Evolutionary conservation across 2,113 vertebrate species (phyloP).

Genomic region (Hippolais icterina): DNA sequence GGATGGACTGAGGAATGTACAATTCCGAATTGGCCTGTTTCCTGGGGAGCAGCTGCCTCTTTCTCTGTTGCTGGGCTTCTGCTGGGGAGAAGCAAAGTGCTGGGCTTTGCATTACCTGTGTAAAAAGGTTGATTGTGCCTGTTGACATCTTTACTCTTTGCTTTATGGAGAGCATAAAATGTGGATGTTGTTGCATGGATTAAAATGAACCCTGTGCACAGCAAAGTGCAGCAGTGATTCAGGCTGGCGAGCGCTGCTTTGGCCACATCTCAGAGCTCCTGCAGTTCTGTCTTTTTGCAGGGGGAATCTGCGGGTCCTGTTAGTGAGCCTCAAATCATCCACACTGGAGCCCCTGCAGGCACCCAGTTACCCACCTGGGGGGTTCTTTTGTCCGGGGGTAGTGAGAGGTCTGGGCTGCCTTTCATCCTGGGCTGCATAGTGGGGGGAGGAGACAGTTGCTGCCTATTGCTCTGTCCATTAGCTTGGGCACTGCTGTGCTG

Average conservation of each 20-base stretch:
- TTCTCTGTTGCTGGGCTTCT: not conserved
- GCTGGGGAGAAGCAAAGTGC: not conserved
- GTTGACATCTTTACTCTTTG: not conserved
- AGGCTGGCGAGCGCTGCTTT: not conserved
- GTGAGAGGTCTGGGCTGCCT: not conserved
- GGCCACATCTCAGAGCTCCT: not conserved
- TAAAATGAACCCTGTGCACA: not conserved
- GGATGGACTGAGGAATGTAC: not conserved
- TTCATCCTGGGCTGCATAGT: not conserved
- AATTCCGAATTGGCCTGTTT: not conserved
- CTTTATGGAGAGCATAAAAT: not conserved
- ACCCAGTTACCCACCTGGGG: not conserved
- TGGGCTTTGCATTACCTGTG: not conserved
- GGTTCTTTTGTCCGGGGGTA: not conserved
- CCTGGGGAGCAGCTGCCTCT: not conserved
- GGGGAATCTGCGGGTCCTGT: not conserved
- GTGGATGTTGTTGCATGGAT: not conserved
- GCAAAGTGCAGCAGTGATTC: not conserved
- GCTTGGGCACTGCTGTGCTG: constrained; percentile 19
- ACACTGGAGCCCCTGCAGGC: not conserved
- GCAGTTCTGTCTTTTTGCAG: not conserved
- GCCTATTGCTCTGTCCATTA: not conserved
- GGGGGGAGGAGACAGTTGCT: not conserved
- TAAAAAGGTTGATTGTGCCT: not conserved
- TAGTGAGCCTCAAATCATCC: not conserved